These are phyloP conservation scores for Trematomus loennbergii DNA, from an alignment of 2,113 vertebrate species.

Conservation along the genomic window DNA sequence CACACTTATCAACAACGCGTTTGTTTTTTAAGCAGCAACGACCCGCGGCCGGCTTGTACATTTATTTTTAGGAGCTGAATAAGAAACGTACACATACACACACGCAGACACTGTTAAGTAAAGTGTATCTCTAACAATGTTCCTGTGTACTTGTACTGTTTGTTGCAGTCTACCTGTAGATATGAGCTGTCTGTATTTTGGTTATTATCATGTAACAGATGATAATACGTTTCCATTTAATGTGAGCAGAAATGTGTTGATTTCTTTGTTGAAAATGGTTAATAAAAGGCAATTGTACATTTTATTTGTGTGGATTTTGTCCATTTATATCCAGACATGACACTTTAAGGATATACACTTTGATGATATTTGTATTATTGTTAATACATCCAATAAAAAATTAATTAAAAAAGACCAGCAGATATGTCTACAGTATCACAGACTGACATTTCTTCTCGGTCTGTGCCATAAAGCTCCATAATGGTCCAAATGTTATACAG, in stretches of 20 bases:
- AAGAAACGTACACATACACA: conserved; percentile 4
- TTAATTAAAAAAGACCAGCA: too few species aligned
- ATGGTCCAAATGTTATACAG: too few species aligned
- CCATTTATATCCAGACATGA: not conserved
- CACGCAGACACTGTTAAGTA: conserved; percentile 12
- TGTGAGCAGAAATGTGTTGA: conserved; percentile 70
- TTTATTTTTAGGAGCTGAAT: conserved; percentile 57
- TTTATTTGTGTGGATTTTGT: conserved; percentile 59
- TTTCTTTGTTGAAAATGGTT: conserved; percentile 81
- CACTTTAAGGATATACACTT: not conserved
- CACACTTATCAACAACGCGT: not conserved
- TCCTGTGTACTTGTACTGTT: conserved; percentile 57
- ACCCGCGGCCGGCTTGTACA: conserved; percentile 41
- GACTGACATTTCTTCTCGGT: too few species aligned
- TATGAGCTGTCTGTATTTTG: conserved; percentile 76
- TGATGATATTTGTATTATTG: not conserved
- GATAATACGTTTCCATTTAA: conserved; percentile 63
- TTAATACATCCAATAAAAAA: too few species aligned
- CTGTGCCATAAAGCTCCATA: too few species aligned
- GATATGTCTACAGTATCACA: too few species aligned
- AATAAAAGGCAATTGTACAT: conserved; percentile 81
- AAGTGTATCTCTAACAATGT: conserved; percentile 29
- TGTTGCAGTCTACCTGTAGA: conserved; percentile 77
- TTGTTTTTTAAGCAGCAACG: conserved; percentile 33
- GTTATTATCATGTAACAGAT: conserved; percentile 63